Percentiles rank a stretch among this genome's conserved stretches.
phyloP scores from a whole-genome alignment of 92 coral and sea anemone species.

The Montipora capitata region DNA sequence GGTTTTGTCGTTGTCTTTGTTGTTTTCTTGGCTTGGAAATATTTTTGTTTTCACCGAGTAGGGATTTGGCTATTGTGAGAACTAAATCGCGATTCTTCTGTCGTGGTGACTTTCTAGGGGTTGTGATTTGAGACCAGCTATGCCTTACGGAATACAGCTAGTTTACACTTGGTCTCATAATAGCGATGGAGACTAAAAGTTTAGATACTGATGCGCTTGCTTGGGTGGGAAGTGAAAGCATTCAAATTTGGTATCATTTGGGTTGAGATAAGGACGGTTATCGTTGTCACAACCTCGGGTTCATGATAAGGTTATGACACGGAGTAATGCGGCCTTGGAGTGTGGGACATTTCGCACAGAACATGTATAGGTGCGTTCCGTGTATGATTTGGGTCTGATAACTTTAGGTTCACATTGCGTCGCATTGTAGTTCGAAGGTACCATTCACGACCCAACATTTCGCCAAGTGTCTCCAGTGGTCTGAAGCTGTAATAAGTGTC shows the following conservation, averaged over 20 bases:
- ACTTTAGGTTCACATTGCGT: too few relatives aligned
- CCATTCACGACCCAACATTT: too few relatives aligned
- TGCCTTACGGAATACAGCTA: not conserved
- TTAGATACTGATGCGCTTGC: not conserved
- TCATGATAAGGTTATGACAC: too few relatives aligned
- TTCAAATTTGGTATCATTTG: not conserved
- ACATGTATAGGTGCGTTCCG: too few relatives aligned
- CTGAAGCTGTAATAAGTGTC: too few relatives aligned
- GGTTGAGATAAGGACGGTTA: too few relatives aligned
- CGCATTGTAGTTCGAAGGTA: too few relatives aligned
- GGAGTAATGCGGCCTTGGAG: not conserved
- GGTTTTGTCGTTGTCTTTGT: constrained; percentile 22
- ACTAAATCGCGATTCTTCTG: not conserved
- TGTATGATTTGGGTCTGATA: too few relatives aligned
- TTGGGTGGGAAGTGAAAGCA: not conserved
- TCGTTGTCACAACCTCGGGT: too few relatives aligned
- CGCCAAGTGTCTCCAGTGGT: too few relatives aligned
- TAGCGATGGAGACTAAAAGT: too few relatives aligned
- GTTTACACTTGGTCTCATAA: not conserved
- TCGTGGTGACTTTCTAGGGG: not conserved
- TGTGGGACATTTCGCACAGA: too few relatives aligned
- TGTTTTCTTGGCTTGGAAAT: constrained; percentile 2
- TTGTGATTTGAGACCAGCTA: not conserved
- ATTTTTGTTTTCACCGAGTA: not conserved
- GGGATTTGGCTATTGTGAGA: constrained; percentile 10